phyloP scores from a whole-genome alignment of 2,888 invertebrate species.

The Reticulitermes lucifugus region DNA sequence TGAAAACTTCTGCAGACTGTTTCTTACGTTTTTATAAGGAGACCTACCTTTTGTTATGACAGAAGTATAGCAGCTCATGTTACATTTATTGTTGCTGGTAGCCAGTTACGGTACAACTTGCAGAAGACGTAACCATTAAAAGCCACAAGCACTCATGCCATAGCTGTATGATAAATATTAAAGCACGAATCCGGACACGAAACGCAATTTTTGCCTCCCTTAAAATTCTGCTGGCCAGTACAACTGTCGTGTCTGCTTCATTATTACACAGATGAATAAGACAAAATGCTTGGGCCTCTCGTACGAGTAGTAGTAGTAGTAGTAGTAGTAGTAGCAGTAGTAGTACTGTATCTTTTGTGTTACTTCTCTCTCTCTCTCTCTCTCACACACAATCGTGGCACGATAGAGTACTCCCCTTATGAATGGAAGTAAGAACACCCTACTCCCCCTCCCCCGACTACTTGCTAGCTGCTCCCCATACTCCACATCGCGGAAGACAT shows the following conservation, averaged over 20 bases:
- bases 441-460: background rate
- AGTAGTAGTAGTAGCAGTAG: background rate
- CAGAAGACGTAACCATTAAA: too few species aligned
- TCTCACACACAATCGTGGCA: background rate
- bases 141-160: background rate
- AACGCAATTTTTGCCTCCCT: constrained; percentile 1
- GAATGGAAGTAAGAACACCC: constrained; percentile 45
- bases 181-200: constrained; percentile 12
- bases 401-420: constrained; percentile 44
- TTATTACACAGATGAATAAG: constrained; percentile 13
- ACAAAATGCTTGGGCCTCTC: constrained; percentile 2
- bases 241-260: background rate
- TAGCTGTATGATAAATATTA: constrained; percentile 7
- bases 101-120: too few species aligned
- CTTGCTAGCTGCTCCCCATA: constrained; percentile 37
- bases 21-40: too few species aligned
- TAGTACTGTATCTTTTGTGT: constrained; percentile 28
- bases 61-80: too few species aligned
- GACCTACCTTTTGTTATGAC: too few species aligned
- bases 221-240: background rate
- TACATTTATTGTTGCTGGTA: too few species aligned
- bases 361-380: constrained; percentile 1
- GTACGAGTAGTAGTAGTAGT: background rate
- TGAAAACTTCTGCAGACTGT: too few species aligned
- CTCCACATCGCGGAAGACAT: constrained; percentile 47